Evolutionary conservation across 2,888 invertebrate species (phyloP).

Genomic region (Macaria notata): DNA sequence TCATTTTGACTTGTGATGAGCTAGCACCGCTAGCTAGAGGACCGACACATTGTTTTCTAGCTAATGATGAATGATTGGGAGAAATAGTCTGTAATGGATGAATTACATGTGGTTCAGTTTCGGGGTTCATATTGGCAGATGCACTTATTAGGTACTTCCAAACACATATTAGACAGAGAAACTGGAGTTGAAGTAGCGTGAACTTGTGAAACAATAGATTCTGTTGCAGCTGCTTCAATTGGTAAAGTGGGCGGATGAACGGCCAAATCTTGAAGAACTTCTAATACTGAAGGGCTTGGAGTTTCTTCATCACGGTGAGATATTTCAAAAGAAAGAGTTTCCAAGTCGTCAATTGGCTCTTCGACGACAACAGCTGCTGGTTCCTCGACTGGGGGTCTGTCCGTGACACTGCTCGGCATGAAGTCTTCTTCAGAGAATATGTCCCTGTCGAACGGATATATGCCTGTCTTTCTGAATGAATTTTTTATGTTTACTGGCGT

Average conservation of each 20-base stretch:
- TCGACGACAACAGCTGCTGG: neutral
- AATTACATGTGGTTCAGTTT: too few species aligned
- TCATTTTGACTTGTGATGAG: too few species aligned
- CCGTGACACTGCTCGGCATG: neutral
- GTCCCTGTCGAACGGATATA: neutral
- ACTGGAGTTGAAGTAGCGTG: too few species aligned
- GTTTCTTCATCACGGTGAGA: conserved; percentile 2
- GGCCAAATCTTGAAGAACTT: neutral
- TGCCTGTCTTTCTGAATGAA: conserved; percentile 15
- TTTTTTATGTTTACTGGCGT: conserved; percentile 23
- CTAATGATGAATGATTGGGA: too few species aligned
- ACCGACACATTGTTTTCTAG: too few species aligned
- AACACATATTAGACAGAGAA: too few species aligned
- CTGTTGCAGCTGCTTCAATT: neutral
- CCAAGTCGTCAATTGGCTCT: neutral
- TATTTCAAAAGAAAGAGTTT: neutral
- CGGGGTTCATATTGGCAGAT: too few species aligned
- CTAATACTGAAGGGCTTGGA: conserved; percentile 1
- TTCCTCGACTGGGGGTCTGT: neutral
- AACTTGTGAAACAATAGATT: neutral
- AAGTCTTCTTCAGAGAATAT: conserved; percentile 1
- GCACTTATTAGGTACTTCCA: too few species aligned
- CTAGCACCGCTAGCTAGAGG: too few species aligned
- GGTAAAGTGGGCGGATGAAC: too few species aligned
- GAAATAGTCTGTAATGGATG: too few species aligned